Evolutionary conservation across 2,888 invertebrate species (phyloP), one percentile per base, ranked within the genome.

Genomic region (Eristalis tenax): DNA sequence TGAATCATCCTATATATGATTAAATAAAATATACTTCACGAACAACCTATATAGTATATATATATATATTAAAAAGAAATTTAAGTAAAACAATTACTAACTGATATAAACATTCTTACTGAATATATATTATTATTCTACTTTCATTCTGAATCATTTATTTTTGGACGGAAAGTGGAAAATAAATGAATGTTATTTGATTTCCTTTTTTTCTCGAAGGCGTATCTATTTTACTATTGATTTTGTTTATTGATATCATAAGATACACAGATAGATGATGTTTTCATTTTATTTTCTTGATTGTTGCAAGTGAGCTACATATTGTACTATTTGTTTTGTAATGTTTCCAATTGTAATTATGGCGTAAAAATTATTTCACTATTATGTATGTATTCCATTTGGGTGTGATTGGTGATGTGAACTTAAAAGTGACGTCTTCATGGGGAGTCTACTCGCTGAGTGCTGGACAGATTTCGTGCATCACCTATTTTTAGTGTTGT

Each of bases 191-290:
- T 40, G 2, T 59, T 23, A 35, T 26, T 26, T 15, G 38, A 4
- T 11, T 59, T 74, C 18, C 43, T 59, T 76, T 32, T 43, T 40
- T 56, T 15, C 38, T 35, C 11, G 26, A 83, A 22, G 82, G 79
- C 65, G 82, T 79, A 83, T 28, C 66, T 83, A 86, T 83, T 86
- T 66, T 75, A 82, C 50, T 74, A 83, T 86, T 77, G 50, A 69
- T 70, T 77, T 56, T 35, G 56, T 18, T 18, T 64, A 18, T 26
- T 61, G n/a, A n/a, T n/a, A n/a, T 73, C 10, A 57, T 40, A n/a
- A 43, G 43, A 43, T 43, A 15, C 6, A 18, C n/a, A 6, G 50
- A 18, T 50, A 5, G n/a, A 50, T 50, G n/a, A 2, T n/a, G 18
- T 18, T 50, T 43, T 43, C n/a, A n/a, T 43, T 18, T 6, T 1